Base-by-base conservation (phyloP, 2,113 vertebrate species). In the Danionella cerebrum region DNA sequence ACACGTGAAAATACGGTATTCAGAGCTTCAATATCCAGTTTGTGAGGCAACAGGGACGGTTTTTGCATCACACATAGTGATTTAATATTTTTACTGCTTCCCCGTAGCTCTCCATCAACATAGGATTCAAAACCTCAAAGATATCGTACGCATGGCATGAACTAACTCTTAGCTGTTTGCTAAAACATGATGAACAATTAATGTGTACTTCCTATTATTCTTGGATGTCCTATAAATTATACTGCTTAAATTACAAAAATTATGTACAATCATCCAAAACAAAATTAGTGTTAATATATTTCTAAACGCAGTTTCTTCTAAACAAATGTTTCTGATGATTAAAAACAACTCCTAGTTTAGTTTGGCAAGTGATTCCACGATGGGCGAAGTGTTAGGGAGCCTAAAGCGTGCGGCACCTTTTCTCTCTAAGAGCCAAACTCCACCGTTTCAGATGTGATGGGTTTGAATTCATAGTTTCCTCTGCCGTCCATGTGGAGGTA, bases 401-500 rank as follows among this genome's bases (percentile, higher is more conserved):
- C 33, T 69, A 65, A 4, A 35, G 75, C 33, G 68, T 55, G 48
- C 25, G 6, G 0, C 5, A 9, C 55, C 36, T 6, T 8, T 29
- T 3, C 38, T 45, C 3, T 70, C 86, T 92, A 98, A 6, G 96
- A 99, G 72, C 96, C 95, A 78, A 96, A 99, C 83, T 97, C 94
- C 54, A 95, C 83, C 0, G 96, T 98, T 25, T 97, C 94, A 65
- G 93, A 88, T 11, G 96, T 97, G 85, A 98, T 98, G 79, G 89
- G 90, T 80, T 95, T 96, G 85, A 98, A 99, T 55, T 96, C 94
- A 1, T 99, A 98, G 84, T 89, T 93, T 48, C 95, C 95, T 86
- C 96, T 88, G 27, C 96, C 96, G 35, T 99, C 96, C 95, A 99
- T 99, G 79, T 93, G 96, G 60, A 99, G 91, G 47, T 97, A 99